Base-by-base conservation (phyloP, 2,113 vertebrate species). In the Rousettus leschenaultii region DNA sequence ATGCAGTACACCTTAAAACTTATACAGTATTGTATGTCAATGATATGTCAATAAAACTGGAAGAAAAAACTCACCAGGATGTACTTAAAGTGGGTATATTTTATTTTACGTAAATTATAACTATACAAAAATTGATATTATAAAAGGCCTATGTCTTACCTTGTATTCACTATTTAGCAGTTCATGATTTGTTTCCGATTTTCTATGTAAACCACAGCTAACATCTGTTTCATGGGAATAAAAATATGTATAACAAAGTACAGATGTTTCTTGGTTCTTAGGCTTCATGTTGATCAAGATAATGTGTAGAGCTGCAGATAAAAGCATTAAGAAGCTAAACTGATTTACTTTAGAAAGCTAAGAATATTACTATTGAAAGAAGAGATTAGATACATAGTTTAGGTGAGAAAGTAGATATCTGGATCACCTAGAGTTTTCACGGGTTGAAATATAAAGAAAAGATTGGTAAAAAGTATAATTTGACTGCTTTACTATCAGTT, bases 151-250 rank as follows among this genome's bases (percentile, higher is more conserved):
- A 16, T 0, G 8, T 7, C 16, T 84, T 70, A 61, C 7, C 21
- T 87, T 88, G n/a, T n/a, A 21, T 35, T 84, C 19, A 14, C 30
- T 53, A 6, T 48, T 45, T 35, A 61, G n/a, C 26, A 86, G 63
- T 35, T 82, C 19, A 19, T 7, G 8, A n/a, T 63, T 79, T 30
- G 6, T 55, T 45, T 59, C 16, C 10, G 7, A 15, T 6, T 38
- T 5, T 21, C 12, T 68, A 59, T 35, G 40, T 38, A 83, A 84
- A 15, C 24, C 10, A 30, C 11, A 68, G 33, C 77, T 88, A 21
- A 45, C 1, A 59, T 7, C 13, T 18, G 5, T 7, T 21, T 68
- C 28, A 10, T 1, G 6, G 3, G 7, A 18, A 63, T 15, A n/a
- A 43, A 84, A 79, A 53, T 15, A 30, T 18, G 13, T 5, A 11